Base-by-base conservation (phyloP, 2,888 invertebrate genomes). In the Liposcelis brunnea region DNA sequence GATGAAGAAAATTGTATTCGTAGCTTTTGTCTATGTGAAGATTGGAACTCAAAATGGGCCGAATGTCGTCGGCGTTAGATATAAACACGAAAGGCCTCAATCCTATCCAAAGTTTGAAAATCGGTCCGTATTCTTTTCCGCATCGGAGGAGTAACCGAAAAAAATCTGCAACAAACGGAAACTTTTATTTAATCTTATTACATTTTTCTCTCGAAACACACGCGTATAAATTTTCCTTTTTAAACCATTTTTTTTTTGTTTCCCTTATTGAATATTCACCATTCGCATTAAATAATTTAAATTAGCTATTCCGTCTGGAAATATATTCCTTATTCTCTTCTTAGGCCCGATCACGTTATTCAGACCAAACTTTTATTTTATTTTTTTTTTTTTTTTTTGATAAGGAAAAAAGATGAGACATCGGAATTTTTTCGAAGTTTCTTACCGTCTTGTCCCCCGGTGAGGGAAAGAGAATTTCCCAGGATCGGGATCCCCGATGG, bases 71-170 rank as follows among this genome's bases (percentile, higher is more conserved):
- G 10, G 55, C 56, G 3, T 54, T 54, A 46, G 58, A 59, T 14
- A 64, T 51, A 43, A 61, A 63, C 14, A 64, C 54, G 31, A 64
- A 59, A 2, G 63, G 63, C 11, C 61, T 52, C 40, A 52, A 51
- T 2, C 63, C 63, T 2, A 63, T 56, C 63, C 64, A 64, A 2
- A 63, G 14, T 11, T 59, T 50, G 46, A 57, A 63, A 35, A 59
- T 58, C 16, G 59, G 57, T 1, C 61, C 61, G 31, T 58, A 59
- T 44, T 59, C 51, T 4, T 48, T 47, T 5, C 57, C 56, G 59
- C 62, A 63, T 43, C 52, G 46, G 1, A 54, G 16, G 36, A 61
- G 48, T 34, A 56, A 56, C 37, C 49, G 53, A 51, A 64, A 64
- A 38, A 64, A 61, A 12, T 59, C 63, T 63, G 52, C 4, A 54